phyloP scores from a whole-genome alignment of 2,888 invertebrate species.

The Tipula confusa region DNA sequence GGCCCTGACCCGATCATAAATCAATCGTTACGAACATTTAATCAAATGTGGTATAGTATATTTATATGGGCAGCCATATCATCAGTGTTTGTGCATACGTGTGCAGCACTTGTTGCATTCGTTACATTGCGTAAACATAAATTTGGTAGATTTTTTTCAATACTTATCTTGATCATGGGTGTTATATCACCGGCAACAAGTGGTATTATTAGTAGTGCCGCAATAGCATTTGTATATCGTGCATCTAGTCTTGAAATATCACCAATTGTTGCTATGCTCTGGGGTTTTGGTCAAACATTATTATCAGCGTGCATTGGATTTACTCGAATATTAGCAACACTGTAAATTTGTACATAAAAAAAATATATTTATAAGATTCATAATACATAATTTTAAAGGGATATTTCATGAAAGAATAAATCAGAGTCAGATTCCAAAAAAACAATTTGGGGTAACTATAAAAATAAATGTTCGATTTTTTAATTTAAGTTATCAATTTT shows the following conservation, averaged over 20 bases:
- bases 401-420: background rate
- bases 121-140: constrained; percentile 89
- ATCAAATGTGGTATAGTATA: constrained; percentile 96
- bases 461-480: background rate
- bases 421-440: background rate
- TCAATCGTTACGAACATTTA: constrained; percentile 57
- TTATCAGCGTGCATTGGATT: constrained; percentile 86
- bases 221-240: constrained; percentile 88
- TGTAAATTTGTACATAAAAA: constrained; percentile 53
- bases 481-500: background rate
- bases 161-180: constrained; percentile 83
- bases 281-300: constrained; percentile 92
- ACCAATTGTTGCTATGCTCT: constrained; percentile 85
- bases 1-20: background rate
- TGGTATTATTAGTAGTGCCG: constrained; percentile 85
- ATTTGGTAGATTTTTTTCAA: constrained; percentile 90
- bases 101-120: constrained; percentile 87
- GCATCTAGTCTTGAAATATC: constrained; percentile 86
- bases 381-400: background rate
- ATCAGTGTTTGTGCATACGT: constrained; percentile 86
- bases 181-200: constrained; percentile 83
- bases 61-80: constrained; percentile 95
- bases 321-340: constrained; percentile 86
- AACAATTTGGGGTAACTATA: background rate
- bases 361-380: background rate